Evolutionary conservation across 2,113 vertebrate genomes (phyloP).

Genomic region (Electrona antarctica): DNA sequence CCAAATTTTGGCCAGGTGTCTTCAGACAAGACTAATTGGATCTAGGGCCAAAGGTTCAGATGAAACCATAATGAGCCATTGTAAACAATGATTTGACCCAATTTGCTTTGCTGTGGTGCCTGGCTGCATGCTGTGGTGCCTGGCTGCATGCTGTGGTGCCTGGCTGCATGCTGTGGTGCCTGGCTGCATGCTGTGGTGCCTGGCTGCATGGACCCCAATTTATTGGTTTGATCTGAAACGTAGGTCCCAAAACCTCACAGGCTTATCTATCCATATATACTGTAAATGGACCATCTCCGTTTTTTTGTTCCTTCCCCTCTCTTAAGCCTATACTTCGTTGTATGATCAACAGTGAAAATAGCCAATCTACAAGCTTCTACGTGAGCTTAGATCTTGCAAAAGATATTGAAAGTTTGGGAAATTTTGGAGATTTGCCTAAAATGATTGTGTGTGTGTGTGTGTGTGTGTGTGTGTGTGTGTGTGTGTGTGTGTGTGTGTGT

Average conservation of each 20-base stretch:
- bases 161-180: too few relatives aligned
- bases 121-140: too few relatives aligned
- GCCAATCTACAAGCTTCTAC: too few relatives aligned
- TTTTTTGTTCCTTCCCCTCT: neutral
- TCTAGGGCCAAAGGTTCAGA: neutral
- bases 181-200: neutral
- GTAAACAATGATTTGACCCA: conserved; percentile 15
- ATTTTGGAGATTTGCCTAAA: too few relatives aligned
- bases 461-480: neutral
- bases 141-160: too few relatives aligned
- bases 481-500: neutral
- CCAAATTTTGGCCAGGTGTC: conserved; percentile 17
- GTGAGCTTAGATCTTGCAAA: too few relatives aligned
- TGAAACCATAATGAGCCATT: conserved; percentile 1
- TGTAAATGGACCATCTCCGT: too few relatives aligned
- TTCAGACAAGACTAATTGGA: neutral
- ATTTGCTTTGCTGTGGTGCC: conserved; percentile 3
- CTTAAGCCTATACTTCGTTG: neutral
- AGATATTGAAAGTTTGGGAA: too few relatives aligned
- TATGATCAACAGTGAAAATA: too few relatives aligned
- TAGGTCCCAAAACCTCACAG: neutral
- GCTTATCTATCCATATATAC: neutral
- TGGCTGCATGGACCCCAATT: neutral
- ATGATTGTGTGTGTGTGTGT: neutral
- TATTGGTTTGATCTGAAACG: neutral